phyloP scores from a whole-genome alignment of 2,797 vertebrate species.

The Brachymystax lenok region DNA sequence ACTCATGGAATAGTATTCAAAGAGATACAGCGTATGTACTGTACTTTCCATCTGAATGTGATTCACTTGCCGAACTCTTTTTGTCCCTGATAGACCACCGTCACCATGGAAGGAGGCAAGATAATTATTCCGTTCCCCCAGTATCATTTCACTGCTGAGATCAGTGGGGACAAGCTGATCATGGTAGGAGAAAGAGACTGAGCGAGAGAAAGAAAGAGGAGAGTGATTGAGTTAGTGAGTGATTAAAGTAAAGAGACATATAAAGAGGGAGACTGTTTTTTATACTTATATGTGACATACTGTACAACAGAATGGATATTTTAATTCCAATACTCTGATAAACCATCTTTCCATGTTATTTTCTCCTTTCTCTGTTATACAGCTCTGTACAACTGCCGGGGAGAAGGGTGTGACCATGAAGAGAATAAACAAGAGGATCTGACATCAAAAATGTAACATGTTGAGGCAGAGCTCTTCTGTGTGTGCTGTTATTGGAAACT shows the following conservation, averaged over 20 bases:
- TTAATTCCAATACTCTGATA: not conserved
- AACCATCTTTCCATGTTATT: not conserved
- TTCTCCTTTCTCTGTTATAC: not conserved
- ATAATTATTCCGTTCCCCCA: constrained; percentile 80
- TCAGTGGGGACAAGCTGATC: constrained; percentile 79
- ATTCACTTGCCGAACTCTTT: not conserved
- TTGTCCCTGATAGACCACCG: constrained; percentile 71
- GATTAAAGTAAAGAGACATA: not conserved
- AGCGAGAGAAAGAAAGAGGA: not conserved
- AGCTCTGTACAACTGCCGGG: constrained; percentile 63
- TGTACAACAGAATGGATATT: no score
- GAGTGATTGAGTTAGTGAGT: not conserved
- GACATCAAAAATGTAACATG: constrained; percentile 32
- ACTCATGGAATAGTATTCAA: not conserved
- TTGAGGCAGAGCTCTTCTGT: not conserved
- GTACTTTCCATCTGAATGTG: not conserved
- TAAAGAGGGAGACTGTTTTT: no score
- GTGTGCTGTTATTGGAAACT: not conserved
- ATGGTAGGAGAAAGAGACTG: constrained; percentile 76
- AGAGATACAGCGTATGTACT: not conserved
- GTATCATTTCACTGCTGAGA: constrained; percentile 82
- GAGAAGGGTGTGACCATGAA: constrained; percentile 70
- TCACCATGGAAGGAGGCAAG: constrained; percentile 78
- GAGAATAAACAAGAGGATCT: constrained; percentile 63
- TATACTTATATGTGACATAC: no score